phyloP scores from a whole-genome alignment of 2,888 invertebrate genomes.

The Ennomos erosarius region DNA sequence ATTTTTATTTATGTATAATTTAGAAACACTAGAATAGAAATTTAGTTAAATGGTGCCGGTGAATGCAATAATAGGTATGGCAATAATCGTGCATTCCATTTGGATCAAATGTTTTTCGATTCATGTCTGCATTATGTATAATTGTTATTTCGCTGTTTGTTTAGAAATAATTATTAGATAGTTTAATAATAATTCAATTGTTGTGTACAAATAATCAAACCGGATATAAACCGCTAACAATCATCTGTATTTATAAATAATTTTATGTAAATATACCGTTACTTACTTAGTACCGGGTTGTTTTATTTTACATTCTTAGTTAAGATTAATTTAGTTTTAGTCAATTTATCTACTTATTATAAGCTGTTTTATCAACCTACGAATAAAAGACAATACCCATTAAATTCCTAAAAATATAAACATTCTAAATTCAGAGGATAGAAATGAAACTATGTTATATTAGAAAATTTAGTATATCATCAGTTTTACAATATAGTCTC shows the following conservation, averaged over 20 bases:
- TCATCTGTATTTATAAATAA: slow-evolving; percentile 13
- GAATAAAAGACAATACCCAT: too few species aligned
- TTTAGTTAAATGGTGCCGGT: slow-evolving; percentile 32
- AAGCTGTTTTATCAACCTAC: too few species aligned
- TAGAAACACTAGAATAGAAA: slow-evolving; percentile 13
- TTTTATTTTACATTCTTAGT: too few species aligned
- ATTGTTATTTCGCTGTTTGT: not conserved
- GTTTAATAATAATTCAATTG: too few species aligned
- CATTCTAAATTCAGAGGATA: slow-evolving; percentile 6
- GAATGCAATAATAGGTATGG: slow-evolving; percentile 22
- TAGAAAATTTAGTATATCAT: slow-evolving; percentile 81
- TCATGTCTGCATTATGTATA: slow-evolving; percentile 10
- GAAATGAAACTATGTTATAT: slow-evolving; percentile 66
- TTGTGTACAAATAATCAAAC: too few species aligned
- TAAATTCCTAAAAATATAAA: too few species aligned
- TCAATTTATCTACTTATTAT: too few species aligned
- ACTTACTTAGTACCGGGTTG: slow-evolving; percentile 13
- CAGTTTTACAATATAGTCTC: slow-evolving; percentile 75
- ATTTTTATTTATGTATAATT: not conserved
- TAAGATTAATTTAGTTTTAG: too few species aligned
- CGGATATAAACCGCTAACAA: not conserved
- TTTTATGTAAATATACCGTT: slow-evolving; percentile 35
- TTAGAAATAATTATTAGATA: not conserved
- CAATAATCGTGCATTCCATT: slow-evolving; percentile 51
- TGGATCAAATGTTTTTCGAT: slow-evolving; percentile 26